Base-by-base conservation (phyloP, 2,113 vertebrate species). In the Bostrychus sinensis region DNA sequence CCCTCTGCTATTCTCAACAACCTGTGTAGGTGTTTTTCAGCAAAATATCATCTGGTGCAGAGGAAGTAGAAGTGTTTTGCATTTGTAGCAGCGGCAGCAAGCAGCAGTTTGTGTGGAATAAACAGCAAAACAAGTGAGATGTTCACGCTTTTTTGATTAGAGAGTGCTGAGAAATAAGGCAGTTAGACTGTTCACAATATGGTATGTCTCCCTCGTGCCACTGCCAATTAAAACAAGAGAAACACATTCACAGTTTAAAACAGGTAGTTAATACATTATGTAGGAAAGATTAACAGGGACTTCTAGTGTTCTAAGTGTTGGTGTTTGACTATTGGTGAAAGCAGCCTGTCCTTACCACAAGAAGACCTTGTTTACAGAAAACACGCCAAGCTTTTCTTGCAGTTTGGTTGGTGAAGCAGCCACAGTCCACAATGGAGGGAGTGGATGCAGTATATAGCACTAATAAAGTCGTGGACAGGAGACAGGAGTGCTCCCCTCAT, bases 21-120 rank as follows among this genome's bases (percentile, higher is more conserved):
- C 72, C 37, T 67, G 78, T 64, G 88, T 82, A 74, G 82, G 88
- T 72, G 84, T 86, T 86, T 46, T 75, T 71, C 72, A 60, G 68
- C 62, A 69, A 83, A 81, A 80, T 37, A 79, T 84, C 80, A 81
- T 84, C 77, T 86, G 88, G 77, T 81, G 75, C 84, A 86, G 79
- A 82, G 73, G 81, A 85, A 84, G 74, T 59, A 36, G 57, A 81
- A 81, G 62, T 51, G 64, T 53, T 73, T 77, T 62, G 71, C 48
- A 76, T 85, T 85, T 82, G 38, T 78, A 79, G 17, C 63, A 78
- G 69, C 71, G 51, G 50, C 57, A 54, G 48, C 5, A 51, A 51
- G 58, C 66, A 70, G 63, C 45, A 5, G 26, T 65, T 56, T 59
- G 78, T 56, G 65, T 63, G 55, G 41, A 74, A 69, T 62, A 66